phyloP scores from a whole-genome alignment of 1,140 invertebrate species.

The Capitella teleta region DNA sequence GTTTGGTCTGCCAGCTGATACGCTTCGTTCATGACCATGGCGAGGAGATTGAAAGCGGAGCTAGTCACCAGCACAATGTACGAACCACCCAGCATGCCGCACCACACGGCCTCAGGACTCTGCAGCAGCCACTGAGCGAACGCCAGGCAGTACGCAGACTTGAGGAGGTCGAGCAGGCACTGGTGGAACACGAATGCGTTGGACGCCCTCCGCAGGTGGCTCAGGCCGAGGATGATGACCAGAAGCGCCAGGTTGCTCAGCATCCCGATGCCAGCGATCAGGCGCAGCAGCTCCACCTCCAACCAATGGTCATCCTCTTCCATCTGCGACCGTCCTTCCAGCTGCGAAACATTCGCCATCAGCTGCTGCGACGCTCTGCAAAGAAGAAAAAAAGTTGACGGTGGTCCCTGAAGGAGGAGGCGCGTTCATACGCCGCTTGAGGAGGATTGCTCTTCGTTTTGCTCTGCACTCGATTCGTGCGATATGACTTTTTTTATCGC shows the following conservation, averaged over 20 bases:
- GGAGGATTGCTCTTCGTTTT: no score
- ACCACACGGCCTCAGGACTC: slow-evolving; percentile 73
- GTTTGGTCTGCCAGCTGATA: slow-evolving; percentile 61
- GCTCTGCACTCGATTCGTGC: no score
- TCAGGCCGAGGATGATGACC: slow-evolving; percentile 50
- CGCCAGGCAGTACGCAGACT: slow-evolving; percentile 23
- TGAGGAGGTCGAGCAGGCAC: slow-evolving; percentile 26
- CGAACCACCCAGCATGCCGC: slow-evolving; percentile 76
- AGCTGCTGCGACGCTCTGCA: no score
- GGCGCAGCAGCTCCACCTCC: slow-evolving; percentile 63
- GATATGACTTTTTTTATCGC: no score
- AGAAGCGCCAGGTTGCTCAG: slow-evolving; percentile 69
- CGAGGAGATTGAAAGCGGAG: slow-evolving; percentile 80
- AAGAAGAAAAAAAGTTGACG: no score
- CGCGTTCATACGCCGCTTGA: no score
- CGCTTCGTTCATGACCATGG: slow-evolving; percentile 77
- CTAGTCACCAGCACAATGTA: slow-evolving; percentile 79
- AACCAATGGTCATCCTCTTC: no score
- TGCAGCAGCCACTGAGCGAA: slow-evolving; percentile 12
- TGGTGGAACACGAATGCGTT: slow-evolving; percentile 33
- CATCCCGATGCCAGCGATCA: slow-evolving; percentile 65
- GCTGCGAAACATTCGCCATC: no score
- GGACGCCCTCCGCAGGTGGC: slow-evolving; percentile 22
- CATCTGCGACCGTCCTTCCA: no score
- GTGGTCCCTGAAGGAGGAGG: no score